These are phyloP conservation scores for Pogonomyrmex barbatus DNA, from an alignment of 1,140 invertebrate genomes.

Conservation along the genomic window DNA sequence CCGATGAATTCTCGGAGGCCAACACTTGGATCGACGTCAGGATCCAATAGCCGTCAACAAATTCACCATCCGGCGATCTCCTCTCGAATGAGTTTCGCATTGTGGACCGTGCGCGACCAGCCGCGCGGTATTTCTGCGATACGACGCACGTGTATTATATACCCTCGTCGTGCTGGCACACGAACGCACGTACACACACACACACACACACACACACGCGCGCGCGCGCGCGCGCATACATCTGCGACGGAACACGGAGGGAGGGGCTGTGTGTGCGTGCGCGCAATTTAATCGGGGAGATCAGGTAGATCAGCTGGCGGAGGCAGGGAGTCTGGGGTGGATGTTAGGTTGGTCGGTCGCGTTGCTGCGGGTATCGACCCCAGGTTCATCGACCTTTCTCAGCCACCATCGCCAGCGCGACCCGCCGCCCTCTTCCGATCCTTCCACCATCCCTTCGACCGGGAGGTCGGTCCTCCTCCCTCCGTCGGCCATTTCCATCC, in stretches of 20 bases:
- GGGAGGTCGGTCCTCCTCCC: conserved; percentile 54
- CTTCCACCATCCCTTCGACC: conserved; percentile 72
- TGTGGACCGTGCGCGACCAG: conserved; percentile 39
- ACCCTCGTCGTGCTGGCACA: not conserved
- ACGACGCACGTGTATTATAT: conserved; percentile 5
- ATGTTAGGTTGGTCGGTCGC: conserved; percentile 75
- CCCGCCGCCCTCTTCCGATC: conserved; percentile 73
- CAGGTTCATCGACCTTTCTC: conserved; percentile 76
- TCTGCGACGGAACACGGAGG: not conserved
- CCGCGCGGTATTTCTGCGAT: not conserved
- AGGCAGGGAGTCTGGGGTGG: conserved; percentile 75
- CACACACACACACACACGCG: not conserved
- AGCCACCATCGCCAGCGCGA: conserved; percentile 71
- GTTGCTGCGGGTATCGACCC: conserved; percentile 74
- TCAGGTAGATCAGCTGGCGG: conserved; percentile 75
- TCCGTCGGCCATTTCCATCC: conserved; percentile 49
- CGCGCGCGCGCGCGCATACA: not conserved
- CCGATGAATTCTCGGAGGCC: conserved; percentile 5
- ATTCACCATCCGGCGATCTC: conserved; percentile 33
- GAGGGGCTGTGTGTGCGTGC: conserved; percentile 41
- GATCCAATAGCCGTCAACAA: conserved; percentile 34
- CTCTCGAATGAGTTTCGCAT: conserved; percentile 36
- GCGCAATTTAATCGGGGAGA: conserved; percentile 73
- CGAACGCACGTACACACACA: not conserved
- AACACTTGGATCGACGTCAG: not conserved